phyloP scores from a whole-genome alignment of 2,797 vertebrate genomes.

The Pristis pectinata region DNA sequence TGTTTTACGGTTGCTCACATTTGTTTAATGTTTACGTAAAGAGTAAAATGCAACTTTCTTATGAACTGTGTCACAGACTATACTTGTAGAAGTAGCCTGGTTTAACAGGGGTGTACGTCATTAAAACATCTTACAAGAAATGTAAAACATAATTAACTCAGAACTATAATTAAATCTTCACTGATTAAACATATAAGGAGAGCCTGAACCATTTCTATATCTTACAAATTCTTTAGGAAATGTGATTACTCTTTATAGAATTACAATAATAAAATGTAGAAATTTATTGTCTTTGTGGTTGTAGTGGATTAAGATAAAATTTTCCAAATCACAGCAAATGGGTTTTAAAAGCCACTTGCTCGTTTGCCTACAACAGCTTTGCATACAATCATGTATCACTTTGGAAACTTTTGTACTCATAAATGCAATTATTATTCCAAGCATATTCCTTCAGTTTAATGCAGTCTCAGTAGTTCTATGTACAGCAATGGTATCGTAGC shows the following conservation, averaged over 20 bases:
- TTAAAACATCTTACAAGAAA: not conserved
- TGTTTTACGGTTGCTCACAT: slow-evolving; percentile 1
- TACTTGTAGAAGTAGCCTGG: slow-evolving; percentile 20
- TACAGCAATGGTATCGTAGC: slow-evolving; percentile 24
- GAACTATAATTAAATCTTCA: slow-evolving; percentile 21
- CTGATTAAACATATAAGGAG: not conserved
- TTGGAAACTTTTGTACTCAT: not conserved
- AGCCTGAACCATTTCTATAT: not conserved
- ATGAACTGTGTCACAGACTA: slow-evolving; percentile 3
- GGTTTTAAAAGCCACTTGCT: not conserved
- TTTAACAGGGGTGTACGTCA: not conserved
- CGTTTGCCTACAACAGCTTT: not conserved
- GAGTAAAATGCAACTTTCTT: not conserved
- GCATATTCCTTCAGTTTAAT: not conserved
- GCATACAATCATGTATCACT: not conserved
- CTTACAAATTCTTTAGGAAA: slow-evolving; percentile 11
- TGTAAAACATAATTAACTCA: slow-evolving; percentile 25
- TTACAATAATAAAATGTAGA: not conserved
- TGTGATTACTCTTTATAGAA: slow-evolving; percentile 32
- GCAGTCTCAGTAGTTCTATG: not conserved
- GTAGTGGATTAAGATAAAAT: not conserved
- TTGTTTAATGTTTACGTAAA: not conserved
- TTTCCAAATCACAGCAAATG: not conserved
- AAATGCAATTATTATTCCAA: slow-evolving; percentile 12
- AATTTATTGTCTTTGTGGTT: slow-evolving; percentile 15